Conservation (phyloP, 2,888 invertebrate genomes). For the Teinopalpus imperialis region DNA sequence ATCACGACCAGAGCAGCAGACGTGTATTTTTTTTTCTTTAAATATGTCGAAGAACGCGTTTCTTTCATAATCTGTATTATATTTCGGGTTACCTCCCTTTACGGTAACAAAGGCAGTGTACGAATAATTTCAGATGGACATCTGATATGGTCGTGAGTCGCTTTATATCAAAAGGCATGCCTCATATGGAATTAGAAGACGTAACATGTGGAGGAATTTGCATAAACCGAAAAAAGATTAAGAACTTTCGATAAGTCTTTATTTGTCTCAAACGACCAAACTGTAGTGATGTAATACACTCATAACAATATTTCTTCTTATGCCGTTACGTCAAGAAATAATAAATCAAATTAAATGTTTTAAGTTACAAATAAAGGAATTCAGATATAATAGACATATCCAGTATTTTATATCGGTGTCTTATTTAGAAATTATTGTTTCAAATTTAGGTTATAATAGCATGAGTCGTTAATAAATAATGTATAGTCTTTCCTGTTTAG, state of each 20-base stretch:
- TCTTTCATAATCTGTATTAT: constrained; percentile 30
- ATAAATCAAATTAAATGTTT: too few relatives aligned
- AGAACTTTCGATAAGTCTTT: constrained; percentile 2
- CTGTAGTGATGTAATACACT: too few relatives aligned
- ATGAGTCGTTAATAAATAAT: constrained; percentile 23
- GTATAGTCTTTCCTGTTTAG: constrained; percentile 22
- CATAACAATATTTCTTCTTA: too few relatives aligned
- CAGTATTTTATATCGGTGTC: too few relatives aligned
- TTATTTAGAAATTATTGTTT: too few relatives aligned
- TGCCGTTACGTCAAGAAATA: too few relatives aligned
- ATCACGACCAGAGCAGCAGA: constrained; percentile 16
- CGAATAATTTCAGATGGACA: constrained; percentile 38
- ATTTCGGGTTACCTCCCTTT: constrained; percentile 38
- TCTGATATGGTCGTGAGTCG: constrained; percentile 37
- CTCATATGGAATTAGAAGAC: constrained; percentile 37
- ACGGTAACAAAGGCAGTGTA: constrained; percentile 37
- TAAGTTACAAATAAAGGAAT: too few relatives aligned
- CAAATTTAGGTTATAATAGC: background rate
- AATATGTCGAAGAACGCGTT: constrained; percentile 21
- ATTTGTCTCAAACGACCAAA: too few relatives aligned
- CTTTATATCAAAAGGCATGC: constrained; percentile 40
- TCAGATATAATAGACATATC: too few relatives aligned
- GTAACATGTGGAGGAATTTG: constrained; percentile 16
- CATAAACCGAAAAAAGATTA: constrained; percentile 13
- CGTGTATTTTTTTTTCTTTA: background rate